phyloP scores from a whole-genome alignment of 1,140 invertebrate genomes.

The Ceratosolen fusciceps region DNA sequence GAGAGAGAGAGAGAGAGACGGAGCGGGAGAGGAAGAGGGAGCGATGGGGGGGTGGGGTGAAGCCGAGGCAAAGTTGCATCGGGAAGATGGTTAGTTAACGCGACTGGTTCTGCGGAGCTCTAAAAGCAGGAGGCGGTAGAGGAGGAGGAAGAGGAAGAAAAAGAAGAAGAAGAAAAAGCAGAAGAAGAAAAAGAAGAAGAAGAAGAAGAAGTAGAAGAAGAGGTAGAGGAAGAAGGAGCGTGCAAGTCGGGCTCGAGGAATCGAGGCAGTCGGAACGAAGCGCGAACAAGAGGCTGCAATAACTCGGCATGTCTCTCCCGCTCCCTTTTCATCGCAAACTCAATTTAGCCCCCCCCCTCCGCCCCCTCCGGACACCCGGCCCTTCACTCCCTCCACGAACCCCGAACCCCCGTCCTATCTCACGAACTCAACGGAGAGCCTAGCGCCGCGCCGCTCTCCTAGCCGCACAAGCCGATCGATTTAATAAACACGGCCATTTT shows the following conservation, averaged over 20 bases:
- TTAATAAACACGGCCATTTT: constrained; percentile 68
- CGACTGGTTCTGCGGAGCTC: neutral
- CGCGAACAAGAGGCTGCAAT: constrained; percentile 22
- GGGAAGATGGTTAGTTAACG: constrained; percentile 6
- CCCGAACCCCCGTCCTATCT: constrained; percentile 9
- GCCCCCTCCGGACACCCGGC: neutral
- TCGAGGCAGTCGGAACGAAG: neutral
- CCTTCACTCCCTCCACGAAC: neutral
- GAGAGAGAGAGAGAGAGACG: no score
- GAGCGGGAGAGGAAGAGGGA: no score
- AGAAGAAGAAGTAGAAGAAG: no score
- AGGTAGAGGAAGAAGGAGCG: neutral
- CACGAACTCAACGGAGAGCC: no score
- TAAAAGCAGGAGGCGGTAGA: no score
- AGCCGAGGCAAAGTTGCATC: neutral
- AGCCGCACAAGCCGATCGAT: constrained; percentile 66
- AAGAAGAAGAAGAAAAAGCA: no score
- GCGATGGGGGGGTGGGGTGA: no score
- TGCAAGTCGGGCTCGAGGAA: constrained; percentile 1
- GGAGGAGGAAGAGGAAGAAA: no score
- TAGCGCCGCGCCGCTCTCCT: constrained; percentile 52
- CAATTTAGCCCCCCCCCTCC: neutral
- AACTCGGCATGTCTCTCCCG: constrained; percentile 5
- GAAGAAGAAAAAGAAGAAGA: no score
- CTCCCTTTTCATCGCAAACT: constrained; percentile 37